Conservation (phyloP, 1,140 invertebrate species). For the Berghia stephanieae region DNA sequence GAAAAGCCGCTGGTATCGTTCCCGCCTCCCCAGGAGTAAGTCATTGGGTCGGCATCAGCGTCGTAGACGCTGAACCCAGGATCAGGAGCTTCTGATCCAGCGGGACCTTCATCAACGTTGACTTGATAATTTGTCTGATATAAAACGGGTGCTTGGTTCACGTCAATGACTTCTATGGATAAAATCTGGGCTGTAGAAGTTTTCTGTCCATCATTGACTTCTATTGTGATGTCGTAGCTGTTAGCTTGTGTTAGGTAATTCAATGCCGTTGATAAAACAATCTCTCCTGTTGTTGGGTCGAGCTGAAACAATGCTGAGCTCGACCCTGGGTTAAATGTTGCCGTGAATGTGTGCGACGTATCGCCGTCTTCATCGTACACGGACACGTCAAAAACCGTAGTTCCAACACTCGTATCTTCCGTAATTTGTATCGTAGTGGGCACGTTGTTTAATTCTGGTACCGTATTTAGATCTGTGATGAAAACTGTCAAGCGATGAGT, state of each 20-base stretch:
- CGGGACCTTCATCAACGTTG: neutral
- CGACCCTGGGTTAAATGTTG: slow-evolving; percentile 14
- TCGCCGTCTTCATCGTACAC: slow-evolving; percentile 27
- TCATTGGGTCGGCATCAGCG: neutral
- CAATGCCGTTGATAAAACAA: too few relatives aligned
- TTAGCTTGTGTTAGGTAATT: neutral
- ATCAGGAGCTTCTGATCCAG: neutral
- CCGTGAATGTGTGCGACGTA: slow-evolving; percentile 20
- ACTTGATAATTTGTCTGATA: slow-evolving; percentile 1
- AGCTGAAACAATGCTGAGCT: slow-evolving; percentile 26
- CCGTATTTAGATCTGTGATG: slow-evolving; percentile 24
- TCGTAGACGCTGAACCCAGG: neutral
- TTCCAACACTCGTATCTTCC: slow-evolving; percentile 30
- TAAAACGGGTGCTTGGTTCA: neutral
- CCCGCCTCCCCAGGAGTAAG: neutral
- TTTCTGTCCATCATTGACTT: neutral
- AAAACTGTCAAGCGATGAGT: neutral
- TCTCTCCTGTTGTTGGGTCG: too few relatives aligned
- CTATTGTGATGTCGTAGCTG: neutral
- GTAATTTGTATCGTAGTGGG: slow-evolving; percentile 23
- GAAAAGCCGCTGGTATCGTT: neutral
- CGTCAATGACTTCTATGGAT: neutral
- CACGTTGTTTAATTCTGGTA: slow-evolving; percentile 31
- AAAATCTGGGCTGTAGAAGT: neutral
- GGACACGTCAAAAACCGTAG: slow-evolving; percentile 8